Conservation (phyloP, 1,140 invertebrate genomes). For the Batillaria attramentaria region DNA sequence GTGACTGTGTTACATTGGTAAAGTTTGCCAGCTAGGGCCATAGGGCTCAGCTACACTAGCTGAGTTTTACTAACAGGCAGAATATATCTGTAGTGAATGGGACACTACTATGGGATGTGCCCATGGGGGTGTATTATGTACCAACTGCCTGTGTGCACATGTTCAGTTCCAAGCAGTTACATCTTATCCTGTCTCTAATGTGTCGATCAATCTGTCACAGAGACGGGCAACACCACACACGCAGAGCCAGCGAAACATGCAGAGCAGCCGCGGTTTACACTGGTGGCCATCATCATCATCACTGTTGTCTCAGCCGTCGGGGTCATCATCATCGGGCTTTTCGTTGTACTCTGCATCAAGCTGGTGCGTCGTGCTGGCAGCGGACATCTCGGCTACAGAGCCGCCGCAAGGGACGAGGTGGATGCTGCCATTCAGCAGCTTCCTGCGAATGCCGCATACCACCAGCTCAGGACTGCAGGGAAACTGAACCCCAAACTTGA, state of each 20-base stretch:
- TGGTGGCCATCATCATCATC: slow-evolving; percentile 57
- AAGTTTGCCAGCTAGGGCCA: no score
- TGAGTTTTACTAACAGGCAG: no score
- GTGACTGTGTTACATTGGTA: no score
- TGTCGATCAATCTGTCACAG: neutral
- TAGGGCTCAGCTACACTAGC: no score
- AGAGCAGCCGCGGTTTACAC: slow-evolving; percentile 30
- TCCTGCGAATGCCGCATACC: slow-evolving; percentile 89
- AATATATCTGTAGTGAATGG: no score
- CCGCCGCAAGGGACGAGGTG: slow-evolving; percentile 74
- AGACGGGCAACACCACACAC: slow-evolving; percentile 17
- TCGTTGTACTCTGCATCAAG: slow-evolving; percentile 82
- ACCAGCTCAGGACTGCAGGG: slow-evolving; percentile 72
- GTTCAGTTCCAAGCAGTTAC: no score
- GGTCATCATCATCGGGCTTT: slow-evolving; percentile 79
- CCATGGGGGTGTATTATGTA: no score
- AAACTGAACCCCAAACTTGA: slow-evolving; percentile 89
- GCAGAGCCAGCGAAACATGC: neutral
- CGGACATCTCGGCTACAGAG: slow-evolving; percentile 77
- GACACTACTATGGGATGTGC: no score
- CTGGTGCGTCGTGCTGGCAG: slow-evolving; percentile 76
- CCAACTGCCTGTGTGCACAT: no score
- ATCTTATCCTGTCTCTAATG: no score
- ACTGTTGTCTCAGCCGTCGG: slow-evolving; percentile 78
- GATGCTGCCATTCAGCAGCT: slow-evolving; percentile 92